A percentile compares a stretch with the other conserved stretches of the same genome.
Evolutionary conservation across 2,888 invertebrate species (phyloP).

Genomic region (Eupithecia subumbrata): DNA sequence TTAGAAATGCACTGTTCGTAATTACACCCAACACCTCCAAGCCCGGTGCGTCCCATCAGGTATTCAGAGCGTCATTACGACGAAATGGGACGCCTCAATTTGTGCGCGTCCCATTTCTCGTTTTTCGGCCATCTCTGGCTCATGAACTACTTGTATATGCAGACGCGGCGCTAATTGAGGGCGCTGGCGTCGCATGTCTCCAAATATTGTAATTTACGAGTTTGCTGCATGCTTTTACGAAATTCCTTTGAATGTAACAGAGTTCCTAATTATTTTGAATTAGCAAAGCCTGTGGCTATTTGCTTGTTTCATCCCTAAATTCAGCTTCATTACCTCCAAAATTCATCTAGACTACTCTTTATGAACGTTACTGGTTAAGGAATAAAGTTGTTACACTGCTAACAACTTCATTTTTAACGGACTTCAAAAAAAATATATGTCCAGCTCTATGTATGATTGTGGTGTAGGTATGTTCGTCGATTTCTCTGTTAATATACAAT

Average conservation of each 20-base stretch:
- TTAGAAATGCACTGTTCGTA: not conserved
- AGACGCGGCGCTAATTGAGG: not conserved
- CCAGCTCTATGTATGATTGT: not conserved
- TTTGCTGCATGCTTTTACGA: not conserved
- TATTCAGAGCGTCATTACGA: constrained; percentile 33
- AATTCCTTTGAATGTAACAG: not conserved
- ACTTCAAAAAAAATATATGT: too few relatives aligned
- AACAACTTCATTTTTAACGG: not conserved
- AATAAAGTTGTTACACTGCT: not conserved
- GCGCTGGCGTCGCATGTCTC: constrained; percentile 10
- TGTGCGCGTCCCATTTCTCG: constrained; percentile 24
- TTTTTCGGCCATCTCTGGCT: constrained; percentile 17
- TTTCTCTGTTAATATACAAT: too few relatives aligned
- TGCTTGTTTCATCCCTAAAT: not conserved
- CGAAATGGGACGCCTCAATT: constrained; percentile 28
- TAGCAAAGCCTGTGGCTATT: not conserved
- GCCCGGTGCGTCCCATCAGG: constrained; percentile 15
- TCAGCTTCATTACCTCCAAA: not conserved
- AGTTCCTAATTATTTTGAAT: not conserved
- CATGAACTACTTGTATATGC: constrained; percentile 4
- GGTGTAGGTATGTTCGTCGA: not conserved
- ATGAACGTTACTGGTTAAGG: too few relatives aligned
- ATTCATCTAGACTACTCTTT: too few relatives aligned
- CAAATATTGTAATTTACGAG: constrained; percentile 21
- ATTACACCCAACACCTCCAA: not conserved